Percentiles rank a stretch among this genome's conserved stretches.
phyloP scores from a whole-genome alignment of 2,113 vertebrate genomes.

The Nothoprocta pentlandii region DNA sequence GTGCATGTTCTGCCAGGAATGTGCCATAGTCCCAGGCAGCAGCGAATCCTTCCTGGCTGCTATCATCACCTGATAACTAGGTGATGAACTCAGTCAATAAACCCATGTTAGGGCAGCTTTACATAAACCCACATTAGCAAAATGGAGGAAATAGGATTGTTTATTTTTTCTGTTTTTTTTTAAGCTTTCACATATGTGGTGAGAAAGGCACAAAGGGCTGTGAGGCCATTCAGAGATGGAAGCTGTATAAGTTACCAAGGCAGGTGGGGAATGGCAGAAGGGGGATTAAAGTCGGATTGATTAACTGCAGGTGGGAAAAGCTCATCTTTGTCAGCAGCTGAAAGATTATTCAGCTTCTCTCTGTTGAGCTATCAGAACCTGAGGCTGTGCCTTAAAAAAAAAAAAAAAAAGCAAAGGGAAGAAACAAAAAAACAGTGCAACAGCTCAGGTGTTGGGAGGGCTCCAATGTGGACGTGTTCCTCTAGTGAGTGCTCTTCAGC shows the following conservation, averaged over 20 bases:
- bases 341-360: not conserved
- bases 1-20: not conserved
- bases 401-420: not conserved
- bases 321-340: slow-evolving; percentile 31
- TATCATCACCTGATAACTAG: not conserved
- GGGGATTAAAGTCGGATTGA: slow-evolving; percentile 44
- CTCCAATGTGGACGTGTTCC: not conserved
- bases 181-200: not conserved
- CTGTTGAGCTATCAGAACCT: not conserved
- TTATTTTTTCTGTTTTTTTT: no score
- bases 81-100: not conserved
- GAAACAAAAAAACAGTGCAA: not conserved
- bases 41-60: not conserved
- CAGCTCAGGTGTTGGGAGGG: not conserved
- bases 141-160: not conserved
- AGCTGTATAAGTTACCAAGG: not conserved
- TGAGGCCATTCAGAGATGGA: not conserved
- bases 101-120: not conserved
- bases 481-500: not conserved
- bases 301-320: slow-evolving; percentile 40
- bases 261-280: slow-evolving; percentile 23
- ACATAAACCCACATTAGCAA: not conserved
- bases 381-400: not conserved
- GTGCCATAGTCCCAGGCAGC: not conserved
- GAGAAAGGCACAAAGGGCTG: not conserved